Conservation (phyloP, 2,888 invertebrate species). For the Odiellus spinosus region DNA sequence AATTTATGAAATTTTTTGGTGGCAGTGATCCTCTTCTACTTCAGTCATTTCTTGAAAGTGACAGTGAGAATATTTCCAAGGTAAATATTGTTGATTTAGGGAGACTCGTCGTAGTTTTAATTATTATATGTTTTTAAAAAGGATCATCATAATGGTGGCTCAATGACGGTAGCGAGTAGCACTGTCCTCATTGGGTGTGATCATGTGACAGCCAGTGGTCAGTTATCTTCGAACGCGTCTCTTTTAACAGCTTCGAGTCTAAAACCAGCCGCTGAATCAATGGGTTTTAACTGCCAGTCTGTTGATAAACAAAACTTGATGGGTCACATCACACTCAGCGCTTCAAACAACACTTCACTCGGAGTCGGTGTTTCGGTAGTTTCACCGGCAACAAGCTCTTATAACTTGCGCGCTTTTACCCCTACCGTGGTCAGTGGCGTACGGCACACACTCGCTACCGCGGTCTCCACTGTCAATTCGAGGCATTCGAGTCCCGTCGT, state of each 20-base stretch:
- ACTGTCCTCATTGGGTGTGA: no score
- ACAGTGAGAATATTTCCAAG: constrained; percentile 15
- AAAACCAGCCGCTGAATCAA: neutral
- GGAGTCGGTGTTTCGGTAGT: neutral
- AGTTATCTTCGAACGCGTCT: no score
- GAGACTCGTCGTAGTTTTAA: no score
- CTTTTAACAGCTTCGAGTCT: neutral
- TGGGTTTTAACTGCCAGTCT: neutral
- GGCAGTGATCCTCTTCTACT: constrained; percentile 26
- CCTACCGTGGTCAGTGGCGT: neutral
- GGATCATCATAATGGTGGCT: no score
- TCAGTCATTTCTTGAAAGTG: constrained; percentile 25
- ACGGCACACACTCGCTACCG: constrained; percentile 2
- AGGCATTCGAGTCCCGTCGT: constrained; percentile 9
- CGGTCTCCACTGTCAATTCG: constrained; percentile 8
- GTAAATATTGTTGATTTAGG: constrained; percentile 3
- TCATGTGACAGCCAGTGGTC: no score
- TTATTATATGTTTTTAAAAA: no score
- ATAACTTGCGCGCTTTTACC: neutral
- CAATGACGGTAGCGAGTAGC: no score
- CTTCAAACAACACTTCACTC: no score
- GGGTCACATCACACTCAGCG: no score
- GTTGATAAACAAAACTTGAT: no score
- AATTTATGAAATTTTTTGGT: neutral
- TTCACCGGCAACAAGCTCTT: neutral